Base-by-base conservation (phyloP, 2,797 vertebrate species). In the Spheniscus humboldti region DNA sequence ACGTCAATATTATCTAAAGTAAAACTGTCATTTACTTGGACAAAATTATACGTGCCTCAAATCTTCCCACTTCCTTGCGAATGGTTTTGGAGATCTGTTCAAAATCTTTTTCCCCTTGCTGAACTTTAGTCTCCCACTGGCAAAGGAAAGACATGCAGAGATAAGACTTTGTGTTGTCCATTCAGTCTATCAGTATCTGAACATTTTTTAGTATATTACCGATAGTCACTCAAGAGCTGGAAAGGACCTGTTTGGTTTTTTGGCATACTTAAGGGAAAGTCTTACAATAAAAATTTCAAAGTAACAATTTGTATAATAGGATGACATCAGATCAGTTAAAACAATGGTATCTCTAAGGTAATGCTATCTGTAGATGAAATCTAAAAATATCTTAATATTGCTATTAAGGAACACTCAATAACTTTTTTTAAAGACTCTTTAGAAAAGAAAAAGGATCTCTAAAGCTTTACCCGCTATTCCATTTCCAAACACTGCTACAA, bases 31-130 rank as follows among this genome's bases (percentile, higher is more conserved):
- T 77, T 90, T 93, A 92, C 57, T 89, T 62, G 66, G 37, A 90
- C 87, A 97, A 92, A 96, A 88, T 86, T 78, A 96, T 94, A 97
- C 98, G 87, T 98, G 98, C 99, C 99, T 99, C 99, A 95, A 99
- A 99, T 97, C 99, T 98, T 96, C 98, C 98, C 93, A 99, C 98
- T 98, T 99, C 99, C 96, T 99, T 99, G 59, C 99, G 98, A 97
- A 99, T 99, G 81, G 98, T 99, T 99, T 99, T 99, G 89, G 99
- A 99, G 96, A 99, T 99, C 97, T 99, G 99, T 95, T 99, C 99
- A 97, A 99, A 99, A 97, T 99, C 99, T 97, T 98, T 98, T 94
- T 99, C 99, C 43, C 99, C 99, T 98, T 99, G 99, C 90, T 99
- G 99, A 90, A 99, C 99, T 97, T 99, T 99, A 31, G 97, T 98